Conservation (phyloP, 2,113 vertebrate species). For the Cnemophilus loriae region DNA sequence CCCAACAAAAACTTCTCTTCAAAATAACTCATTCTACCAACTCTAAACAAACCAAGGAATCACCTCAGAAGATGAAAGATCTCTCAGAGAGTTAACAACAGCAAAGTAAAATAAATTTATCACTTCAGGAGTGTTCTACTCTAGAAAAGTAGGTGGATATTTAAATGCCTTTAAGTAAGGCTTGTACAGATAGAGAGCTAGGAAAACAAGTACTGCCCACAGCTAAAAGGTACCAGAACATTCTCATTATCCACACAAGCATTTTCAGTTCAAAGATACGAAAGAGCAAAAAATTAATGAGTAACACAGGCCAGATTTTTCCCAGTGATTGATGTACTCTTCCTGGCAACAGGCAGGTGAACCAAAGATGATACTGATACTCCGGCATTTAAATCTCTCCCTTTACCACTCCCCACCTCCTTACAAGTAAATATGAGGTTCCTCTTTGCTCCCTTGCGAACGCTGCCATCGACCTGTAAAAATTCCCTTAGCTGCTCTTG, state of each 20-base stretch:
- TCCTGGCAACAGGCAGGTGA: neutral
- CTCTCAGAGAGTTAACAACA: neutral
- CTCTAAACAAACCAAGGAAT: neutral
- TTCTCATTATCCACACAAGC: neutral
- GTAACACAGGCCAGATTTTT: neutral
- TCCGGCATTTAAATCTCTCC: neutral
- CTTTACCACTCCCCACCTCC: rapidly evolving
- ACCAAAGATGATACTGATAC: neutral
- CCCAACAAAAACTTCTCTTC: neutral
- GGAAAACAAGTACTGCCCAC: neutral
- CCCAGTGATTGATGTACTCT: neutral
- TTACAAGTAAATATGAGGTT: neutral
- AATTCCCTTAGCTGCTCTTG: neutral
- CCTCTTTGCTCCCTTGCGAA: neutral
- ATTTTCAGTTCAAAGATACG: neutral
- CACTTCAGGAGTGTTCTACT: neutral
- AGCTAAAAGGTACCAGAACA: neutral
- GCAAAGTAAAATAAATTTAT: neutral
- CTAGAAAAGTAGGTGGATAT: neutral
- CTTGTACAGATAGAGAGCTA: neutral
- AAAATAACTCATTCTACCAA: neutral
- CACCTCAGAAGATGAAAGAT: neutral
- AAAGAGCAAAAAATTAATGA: neutral
- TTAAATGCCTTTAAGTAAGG: neutral
- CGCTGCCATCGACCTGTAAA: neutral